phyloP scores from a whole-genome alignment of 2,888 invertebrate species.

The Dendrolimus houi region DNA sequence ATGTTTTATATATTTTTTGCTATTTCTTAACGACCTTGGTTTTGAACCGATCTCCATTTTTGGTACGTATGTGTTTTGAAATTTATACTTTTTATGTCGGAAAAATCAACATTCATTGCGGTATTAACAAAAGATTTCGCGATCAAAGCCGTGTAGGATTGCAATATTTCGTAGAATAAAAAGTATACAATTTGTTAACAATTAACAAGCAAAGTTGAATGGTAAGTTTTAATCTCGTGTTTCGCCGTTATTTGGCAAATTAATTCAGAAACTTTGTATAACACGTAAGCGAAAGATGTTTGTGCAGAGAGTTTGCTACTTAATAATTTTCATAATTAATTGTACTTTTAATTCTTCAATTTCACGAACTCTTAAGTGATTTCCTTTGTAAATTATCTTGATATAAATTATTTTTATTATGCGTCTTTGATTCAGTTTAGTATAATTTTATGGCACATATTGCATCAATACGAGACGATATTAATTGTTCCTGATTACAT shows the following conservation, averaged over 20 bases:
- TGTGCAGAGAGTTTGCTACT: constrained; percentile 51
- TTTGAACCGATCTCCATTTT: too few species aligned
- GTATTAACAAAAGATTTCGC: too few species aligned
- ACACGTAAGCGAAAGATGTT: constrained; percentile 62
- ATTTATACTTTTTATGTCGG: too few species aligned
- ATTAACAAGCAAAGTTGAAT: constrained; percentile 63
- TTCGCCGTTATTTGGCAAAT: constrained; percentile 68
- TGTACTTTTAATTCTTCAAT: constrained; percentile 21
- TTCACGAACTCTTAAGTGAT: constrained; percentile 17
- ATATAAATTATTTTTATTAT: background rate
- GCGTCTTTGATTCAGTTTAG: too few species aligned
- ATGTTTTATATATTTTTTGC: too few species aligned
- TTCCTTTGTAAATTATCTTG: constrained; percentile 3
- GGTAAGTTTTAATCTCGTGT: constrained; percentile 65
- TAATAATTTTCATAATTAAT: constrained; percentile 26
- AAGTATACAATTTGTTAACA: constrained; percentile 54
- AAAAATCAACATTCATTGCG: too few species aligned
- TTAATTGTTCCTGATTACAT: too few species aligned
- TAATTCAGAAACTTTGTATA: constrained; percentile 65
- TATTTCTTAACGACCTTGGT: too few species aligned
- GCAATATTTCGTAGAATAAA: constrained; percentile 2
- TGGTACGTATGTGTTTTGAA: too few species aligned
- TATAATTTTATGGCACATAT: too few species aligned
- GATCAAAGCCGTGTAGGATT: too few species aligned
- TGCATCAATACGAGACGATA: too few species aligned